Evolutionary conservation across 1,140 invertebrate species (phyloP), one percentile per base, ranked within the genome.

Genomic region (Atta cephalotes): DNA sequence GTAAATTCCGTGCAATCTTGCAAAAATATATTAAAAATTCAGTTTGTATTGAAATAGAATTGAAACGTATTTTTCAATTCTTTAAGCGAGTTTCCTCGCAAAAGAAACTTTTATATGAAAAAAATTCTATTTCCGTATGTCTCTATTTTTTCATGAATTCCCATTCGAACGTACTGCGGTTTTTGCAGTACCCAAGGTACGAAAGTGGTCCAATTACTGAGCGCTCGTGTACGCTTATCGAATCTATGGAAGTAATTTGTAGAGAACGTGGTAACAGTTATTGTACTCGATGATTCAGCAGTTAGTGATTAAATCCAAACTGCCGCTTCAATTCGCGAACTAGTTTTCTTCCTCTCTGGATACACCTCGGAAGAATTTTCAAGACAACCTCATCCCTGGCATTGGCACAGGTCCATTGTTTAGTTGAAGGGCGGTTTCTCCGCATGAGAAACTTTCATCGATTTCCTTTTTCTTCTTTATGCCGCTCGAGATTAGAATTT

Each of bases 361-460:
- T 31, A 76, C 45, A 76, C 45, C 7, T 56, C 25, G 14, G 39
- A 71, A 84, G 80, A 62, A 84, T 84, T 63, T 39, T 74, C 70
- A 31, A 74, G 80, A 76, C 80, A 84, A 21, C 80, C 65, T 70
- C 78, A 60, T 74, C 56, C 70, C 25, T 25, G 70, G 39, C 45
- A 35, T 65, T 84, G 70, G 70, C 80, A 58, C 39, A 60, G 70
- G 68, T 84, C 70, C 70, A 84, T 84, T 84, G 80, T 84, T 84
- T 84, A 84, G 80, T 63, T 76, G 80, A 84, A 35, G 80, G 80
- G 80, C 80, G 80, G 80, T 84, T 76, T 84, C 70, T 76, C 56
- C 56, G 70, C 56, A 51, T 72, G 56, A 74, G 80, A 45, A 25
- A 76, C 70, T 62, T 74, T 82, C 80, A 84, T 84, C 56, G 80